phyloP scores from a whole-genome alignment of 2,888 invertebrate species.

The Camponotus fellah region DNA sequence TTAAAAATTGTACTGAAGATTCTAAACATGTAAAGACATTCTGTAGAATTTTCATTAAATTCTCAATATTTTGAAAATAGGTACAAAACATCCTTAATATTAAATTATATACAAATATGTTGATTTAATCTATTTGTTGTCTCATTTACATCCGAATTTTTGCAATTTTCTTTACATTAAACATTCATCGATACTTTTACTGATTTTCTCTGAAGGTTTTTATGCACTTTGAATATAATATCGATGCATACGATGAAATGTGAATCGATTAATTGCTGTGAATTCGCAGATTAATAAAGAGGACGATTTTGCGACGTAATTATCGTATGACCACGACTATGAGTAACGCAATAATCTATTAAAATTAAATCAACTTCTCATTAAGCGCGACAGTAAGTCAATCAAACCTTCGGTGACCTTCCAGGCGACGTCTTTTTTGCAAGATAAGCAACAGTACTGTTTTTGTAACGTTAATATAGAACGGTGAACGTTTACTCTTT shows the following conservation, averaged over 20 bases:
- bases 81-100: not conserved
- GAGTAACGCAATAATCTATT: constrained; percentile 76
- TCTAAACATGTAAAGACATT: too few species aligned
- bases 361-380: constrained; percentile 79
- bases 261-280: constrained; percentile 33
- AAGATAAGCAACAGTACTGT: not conserved
- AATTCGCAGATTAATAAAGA: constrained; percentile 11
- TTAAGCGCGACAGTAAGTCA: constrained; percentile 69
- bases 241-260: not conserved
- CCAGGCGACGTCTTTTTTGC: constrained; percentile 29
- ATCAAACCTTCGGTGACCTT: constrained; percentile 51
- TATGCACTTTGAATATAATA: constrained; percentile 13
- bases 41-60: too few species aligned
- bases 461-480: constrained; percentile 16
- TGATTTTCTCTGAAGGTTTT: not conserved
- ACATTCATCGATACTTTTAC: not conserved
- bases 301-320: constrained; percentile 62
- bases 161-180: constrained; percentile 3
- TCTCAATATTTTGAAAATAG: too few species aligned
- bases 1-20: too few species aligned
- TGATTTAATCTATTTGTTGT: not conserved
- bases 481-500: constrained; percentile 11
- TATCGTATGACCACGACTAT: constrained; percentile 67
- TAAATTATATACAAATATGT: not conserved
- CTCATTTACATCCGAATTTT: not conserved